Conservation (phyloP, 2,888 invertebrate genomes). For the Heteromyza rotundicornis region DNA sequence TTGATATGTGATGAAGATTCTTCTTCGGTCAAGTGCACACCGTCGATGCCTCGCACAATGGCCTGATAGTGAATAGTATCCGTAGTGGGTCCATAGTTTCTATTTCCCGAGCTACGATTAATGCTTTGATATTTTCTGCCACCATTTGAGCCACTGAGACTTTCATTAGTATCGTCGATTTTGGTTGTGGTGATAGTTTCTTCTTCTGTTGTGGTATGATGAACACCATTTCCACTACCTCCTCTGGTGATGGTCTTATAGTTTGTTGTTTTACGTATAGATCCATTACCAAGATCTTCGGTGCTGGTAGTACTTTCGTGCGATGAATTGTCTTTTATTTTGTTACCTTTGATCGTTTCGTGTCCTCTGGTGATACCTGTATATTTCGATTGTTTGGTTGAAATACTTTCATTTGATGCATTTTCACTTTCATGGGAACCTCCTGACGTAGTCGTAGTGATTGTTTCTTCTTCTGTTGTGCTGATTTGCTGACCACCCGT, state of each 20-base stretch:
- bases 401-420: too few relatives aligned
- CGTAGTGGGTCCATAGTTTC: not conserved
- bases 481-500: not conserved
- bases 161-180: not conserved
- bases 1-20: conserved; percentile 39
- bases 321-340: not conserved
- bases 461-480: not conserved
- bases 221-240: not conserved
- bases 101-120: not conserved
- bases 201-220: not conserved
- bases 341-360: too few relatives aligned
- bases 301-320: not conserved
- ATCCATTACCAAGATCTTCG: too few relatives aligned
- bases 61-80: conserved; percentile 41
- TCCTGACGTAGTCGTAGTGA: too few relatives aligned
- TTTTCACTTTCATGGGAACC: too few relatives aligned
- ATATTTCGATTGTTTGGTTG: too few relatives aligned
- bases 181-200: not conserved
- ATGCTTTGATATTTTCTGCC: conserved; percentile 15
- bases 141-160: not conserved
- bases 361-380: too few relatives aligned
- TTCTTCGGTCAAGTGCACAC: conserved; percentile 34
- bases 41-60: conserved; percentile 35
- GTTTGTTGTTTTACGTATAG: too few relatives aligned
- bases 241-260: not conserved